These are phyloP conservation scores for Trachymyrmex cornetzi DNA, from an alignment of 1,140 invertebrate genomes.

Conservation along the genomic window DNA sequence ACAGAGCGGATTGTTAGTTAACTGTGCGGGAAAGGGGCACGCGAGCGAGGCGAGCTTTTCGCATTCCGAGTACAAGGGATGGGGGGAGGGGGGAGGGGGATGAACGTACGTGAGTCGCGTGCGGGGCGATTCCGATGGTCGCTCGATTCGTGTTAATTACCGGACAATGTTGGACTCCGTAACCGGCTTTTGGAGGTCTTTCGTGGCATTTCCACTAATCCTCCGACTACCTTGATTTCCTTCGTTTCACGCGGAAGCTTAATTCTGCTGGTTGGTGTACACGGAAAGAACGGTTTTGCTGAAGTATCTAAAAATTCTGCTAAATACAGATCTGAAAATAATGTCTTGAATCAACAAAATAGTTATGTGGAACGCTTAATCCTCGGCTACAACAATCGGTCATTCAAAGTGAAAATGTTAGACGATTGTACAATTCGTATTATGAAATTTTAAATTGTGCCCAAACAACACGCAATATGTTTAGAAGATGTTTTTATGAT, in stretches of 20 bases:
- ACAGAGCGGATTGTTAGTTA: slow-evolving; percentile 54
- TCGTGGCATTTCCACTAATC: slow-evolving; percentile 20
- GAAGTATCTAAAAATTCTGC: no score
- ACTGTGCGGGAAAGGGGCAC: slow-evolving; percentile 1
- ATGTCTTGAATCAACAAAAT: no score
- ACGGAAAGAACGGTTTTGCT: no score
- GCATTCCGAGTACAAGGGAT: neutral
- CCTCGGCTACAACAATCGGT: no score
- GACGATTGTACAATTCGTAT: no score
- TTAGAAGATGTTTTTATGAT: no score
- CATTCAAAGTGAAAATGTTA: no score
- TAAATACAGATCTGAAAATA: no score
- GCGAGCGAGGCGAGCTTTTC: slow-evolving; percentile 3
- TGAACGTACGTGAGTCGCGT: slow-evolving; percentile 4
- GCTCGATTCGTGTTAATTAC: slow-evolving; percentile 61
- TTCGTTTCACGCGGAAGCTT: slow-evolving; percentile 19
- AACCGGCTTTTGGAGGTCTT: slow-evolving; percentile 16
- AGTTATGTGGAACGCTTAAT: no score
- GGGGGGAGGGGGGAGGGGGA: neutral
- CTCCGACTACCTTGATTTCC: slow-evolving; percentile 9
- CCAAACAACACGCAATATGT: no score
- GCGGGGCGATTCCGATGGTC: slow-evolving; percentile 7
- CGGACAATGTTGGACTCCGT: slow-evolving; percentile 36
- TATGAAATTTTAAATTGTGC: no score
- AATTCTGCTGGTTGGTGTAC: neutral